A percentile compares a stretch with the other conserved stretches of the same genome.
phyloP scores from a whole-genome alignment of 2,113 vertebrate species.

The Casuarius casuarius region DNA sequence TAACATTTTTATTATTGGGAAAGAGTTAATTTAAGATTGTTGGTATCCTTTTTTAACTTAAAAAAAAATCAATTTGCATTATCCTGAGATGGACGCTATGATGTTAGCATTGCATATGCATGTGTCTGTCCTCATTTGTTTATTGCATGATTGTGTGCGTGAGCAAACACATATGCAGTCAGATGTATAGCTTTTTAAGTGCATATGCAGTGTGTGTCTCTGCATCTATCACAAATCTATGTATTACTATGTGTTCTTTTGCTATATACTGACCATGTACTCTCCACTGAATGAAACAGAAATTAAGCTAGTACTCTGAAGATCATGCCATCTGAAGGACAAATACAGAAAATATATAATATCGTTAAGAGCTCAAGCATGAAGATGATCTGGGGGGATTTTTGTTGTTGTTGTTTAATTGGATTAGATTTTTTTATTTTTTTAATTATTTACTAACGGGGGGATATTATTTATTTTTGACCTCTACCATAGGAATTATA shows the following conservation, averaged over 20 bases:
- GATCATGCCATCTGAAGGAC: conserved; percentile 46
- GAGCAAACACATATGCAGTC: not conserved
- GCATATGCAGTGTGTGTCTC: not conserved
- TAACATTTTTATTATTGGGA: conserved; percentile 33
- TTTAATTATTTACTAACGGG: conserved; percentile 38
- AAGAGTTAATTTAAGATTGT: conserved; percentile 19
- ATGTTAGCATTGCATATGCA: not conserved
- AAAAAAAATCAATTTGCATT: not conserved
- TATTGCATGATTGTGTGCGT: not conserved
- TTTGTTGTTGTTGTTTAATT: conserved; percentile 22
- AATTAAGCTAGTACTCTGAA: conserved; percentile 5
- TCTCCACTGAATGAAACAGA: not conserved
- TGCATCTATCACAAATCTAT: not conserved
- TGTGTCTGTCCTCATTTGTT: conserved; percentile 9
- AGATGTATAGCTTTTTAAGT: not conserved
- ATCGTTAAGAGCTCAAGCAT: not conserved
- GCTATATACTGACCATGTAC: not conserved
- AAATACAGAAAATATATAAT: not conserved
- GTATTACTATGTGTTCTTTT: not conserved
- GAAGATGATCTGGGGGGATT: not conserved
- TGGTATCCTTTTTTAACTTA: not conserved
- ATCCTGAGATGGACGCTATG: not conserved
- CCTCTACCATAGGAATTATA: not conserved
- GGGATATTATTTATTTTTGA: not conserved
- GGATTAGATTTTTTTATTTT: conserved; percentile 37